Conservation (phyloP, 1,140 invertebrate genomes). For the Acromyrmex charruanus region DNA sequence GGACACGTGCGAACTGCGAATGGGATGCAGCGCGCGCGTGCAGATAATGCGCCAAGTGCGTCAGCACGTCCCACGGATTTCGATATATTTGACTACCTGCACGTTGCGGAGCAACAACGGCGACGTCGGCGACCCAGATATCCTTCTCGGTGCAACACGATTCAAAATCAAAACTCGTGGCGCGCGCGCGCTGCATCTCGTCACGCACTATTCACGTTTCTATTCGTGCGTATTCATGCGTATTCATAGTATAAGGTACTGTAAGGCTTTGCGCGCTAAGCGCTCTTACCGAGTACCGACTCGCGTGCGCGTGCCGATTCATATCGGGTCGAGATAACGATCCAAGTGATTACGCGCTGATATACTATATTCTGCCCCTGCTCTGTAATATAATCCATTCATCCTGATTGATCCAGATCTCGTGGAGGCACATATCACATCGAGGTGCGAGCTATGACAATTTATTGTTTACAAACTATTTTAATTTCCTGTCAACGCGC, state of each 20-base stretch:
- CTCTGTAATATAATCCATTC: not conserved
- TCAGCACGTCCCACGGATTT: constrained; percentile 62
- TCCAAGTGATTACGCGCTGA: not conserved
- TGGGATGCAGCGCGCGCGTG: constrained; percentile 35
- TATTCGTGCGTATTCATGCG: too few relatives aligned
- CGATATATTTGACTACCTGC: constrained; percentile 50
- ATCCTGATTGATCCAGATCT: not conserved
- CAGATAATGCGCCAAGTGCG: constrained; percentile 61
- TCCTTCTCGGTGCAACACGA: not conserved
- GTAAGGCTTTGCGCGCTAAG: too few relatives aligned
- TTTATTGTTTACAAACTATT: not conserved
- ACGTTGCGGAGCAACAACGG: not conserved
- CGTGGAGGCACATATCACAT: not conserved
- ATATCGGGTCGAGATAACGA: constrained; percentile 9
- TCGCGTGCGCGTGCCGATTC: not conserved
- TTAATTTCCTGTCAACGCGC: not conserved
- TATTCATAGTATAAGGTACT: too few relatives aligned
- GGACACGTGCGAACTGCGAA: constrained; percentile 36
- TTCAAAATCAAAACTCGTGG: not conserved
- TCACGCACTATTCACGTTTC: not conserved
- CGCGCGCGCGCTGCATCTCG: not conserved
- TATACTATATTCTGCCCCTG: not conserved
- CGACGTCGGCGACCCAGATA: not conserved
- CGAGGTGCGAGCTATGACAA: not conserved
- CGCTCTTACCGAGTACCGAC: not conserved